Percentiles rank a stretch among this genome's conserved stretches.
Evolutionary conservation across 2,888 invertebrate genomes (phyloP).

Genomic region (Prenolepis imparis): DNA sequence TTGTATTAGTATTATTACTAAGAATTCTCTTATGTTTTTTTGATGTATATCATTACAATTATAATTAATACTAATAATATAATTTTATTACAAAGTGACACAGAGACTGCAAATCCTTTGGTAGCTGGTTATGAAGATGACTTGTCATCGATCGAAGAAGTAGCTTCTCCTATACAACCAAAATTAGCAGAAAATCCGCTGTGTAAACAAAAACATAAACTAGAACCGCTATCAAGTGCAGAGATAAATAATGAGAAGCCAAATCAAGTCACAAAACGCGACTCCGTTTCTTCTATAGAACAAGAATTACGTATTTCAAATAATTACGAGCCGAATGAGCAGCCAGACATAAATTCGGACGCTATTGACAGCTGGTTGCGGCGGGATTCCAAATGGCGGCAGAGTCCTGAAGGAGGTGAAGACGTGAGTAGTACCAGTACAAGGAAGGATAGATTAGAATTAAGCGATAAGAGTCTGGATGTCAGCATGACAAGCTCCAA

Average conservation of each 20-base stretch:
- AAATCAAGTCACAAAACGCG: conserved; percentile 77
- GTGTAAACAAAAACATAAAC: conserved; percentile 82
- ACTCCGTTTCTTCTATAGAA: conserved; percentile 83
- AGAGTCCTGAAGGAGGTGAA: conserved; percentile 92
- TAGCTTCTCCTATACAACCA: conserved; percentile 79
- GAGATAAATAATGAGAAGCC: conserved; percentile 74
- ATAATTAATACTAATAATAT: neutral
- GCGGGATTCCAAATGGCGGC: conserved; percentile 90
- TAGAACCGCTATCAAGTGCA: conserved; percentile 76
- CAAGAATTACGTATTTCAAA: conserved; percentile 80
- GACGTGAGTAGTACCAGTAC: conserved; percentile 87
- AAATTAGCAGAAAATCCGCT: conserved; percentile 83
- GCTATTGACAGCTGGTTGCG: conserved; percentile 89
- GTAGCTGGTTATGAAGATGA: conserved; percentile 95
- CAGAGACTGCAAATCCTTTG: conserved; percentile 91
- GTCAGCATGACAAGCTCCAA: conserved; percentile 88
- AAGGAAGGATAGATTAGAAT: conserved; percentile 86
- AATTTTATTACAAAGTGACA: conserved; percentile 87
- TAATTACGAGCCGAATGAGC: conserved; percentile 74
- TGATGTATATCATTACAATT: neutral
- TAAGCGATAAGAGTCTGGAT: conserved; percentile 84
- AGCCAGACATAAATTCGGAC: conserved; percentile 78
- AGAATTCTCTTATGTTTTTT: conserved; percentile 20
- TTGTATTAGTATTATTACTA: neutral
- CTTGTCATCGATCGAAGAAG: conserved; percentile 90